A percentile compares a stretch with the other conserved stretches of the same genome.
phyloP scores from a whole-genome alignment of 2,797 vertebrate species.

The Neoniphon sammara region DNA sequence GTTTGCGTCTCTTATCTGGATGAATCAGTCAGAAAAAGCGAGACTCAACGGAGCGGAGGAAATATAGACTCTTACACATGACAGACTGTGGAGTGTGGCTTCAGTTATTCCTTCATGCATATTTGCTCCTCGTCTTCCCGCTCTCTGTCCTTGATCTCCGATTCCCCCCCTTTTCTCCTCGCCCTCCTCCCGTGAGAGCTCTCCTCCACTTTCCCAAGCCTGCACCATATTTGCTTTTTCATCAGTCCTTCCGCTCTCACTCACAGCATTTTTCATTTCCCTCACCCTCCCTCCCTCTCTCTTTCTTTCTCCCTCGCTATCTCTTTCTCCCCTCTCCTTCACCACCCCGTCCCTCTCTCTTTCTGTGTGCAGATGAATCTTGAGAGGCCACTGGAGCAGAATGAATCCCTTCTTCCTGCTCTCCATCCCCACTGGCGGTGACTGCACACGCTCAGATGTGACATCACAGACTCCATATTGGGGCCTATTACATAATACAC shows the following conservation, averaged over 20 bases:
- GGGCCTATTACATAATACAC: conserved; percentile 44
- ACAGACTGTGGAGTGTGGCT: conserved; percentile 3
- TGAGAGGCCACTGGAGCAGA: conserved; percentile 40
- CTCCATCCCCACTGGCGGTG: conserved; percentile 17
- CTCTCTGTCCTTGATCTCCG: not conserved
- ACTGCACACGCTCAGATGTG: conserved; percentile 50
- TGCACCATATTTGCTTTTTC: not conserved
- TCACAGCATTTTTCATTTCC: not conserved
- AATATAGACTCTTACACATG: conserved; percentile 24
- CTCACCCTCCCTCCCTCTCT: not conserved
- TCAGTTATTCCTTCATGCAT: not conserved
- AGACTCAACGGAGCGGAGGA: conserved; percentile 39
- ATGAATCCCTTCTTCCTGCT: conserved; percentile 34
- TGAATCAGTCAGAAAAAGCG: conserved; percentile 30
- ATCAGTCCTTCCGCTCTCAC: not conserved
- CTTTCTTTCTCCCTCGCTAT: not conserved
- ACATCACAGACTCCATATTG: conserved; percentile 40
- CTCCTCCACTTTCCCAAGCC: not conserved
- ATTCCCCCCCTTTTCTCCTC: not conserved
- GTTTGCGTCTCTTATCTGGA: conserved; percentile 31
- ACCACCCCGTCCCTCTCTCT: not conserved
- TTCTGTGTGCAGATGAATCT: conserved; percentile 20
- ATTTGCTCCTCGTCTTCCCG: conserved; percentile 2
- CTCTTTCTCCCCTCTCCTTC: not conserved
- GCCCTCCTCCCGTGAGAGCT: not conserved